Evolutionary conservation across 2,113 vertebrate species (phyloP), one percentile per base, ranked within the genome.

Genomic region (Romanogobio albipinnatus): DNA sequence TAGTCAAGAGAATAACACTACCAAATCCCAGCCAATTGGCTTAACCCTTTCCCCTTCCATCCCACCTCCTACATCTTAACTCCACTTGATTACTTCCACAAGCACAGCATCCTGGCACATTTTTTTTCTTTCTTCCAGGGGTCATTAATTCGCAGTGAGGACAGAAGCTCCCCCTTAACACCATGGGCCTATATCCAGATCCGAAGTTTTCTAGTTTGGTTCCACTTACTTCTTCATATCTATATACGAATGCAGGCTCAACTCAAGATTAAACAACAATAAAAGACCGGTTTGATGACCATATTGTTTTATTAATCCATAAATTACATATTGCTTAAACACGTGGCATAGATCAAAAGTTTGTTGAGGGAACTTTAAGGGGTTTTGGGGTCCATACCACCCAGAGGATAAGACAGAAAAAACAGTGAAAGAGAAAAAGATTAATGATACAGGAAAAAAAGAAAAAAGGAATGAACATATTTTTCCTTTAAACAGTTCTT

Each of bases 401-500:
- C 36, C 45, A 56, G 22, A 61, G 19, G 47, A 66, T 71, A 62
- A 73, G 17, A 24, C 7, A 11, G 15, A 66, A 45, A 74, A 39
- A 56, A 33, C 90, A 92, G 90, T 85, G 89, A 53, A 49, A 53
- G 73, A 11, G 24, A 29, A 76, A 76, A 76, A 29, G 74, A 29
- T 53, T 74, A 26, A 74, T 1, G 71, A 49, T 43, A 47, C n/a
- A 24, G 88, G 91, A 90, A 91, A 89, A 87, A 89, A 92, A 79
- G 78, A 91, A 89, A 88, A 89, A 92, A 81, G 77, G 85, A 92
- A 92, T 90, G 80, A 91, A 92, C 90, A 66, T 33, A 64, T 90
- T 90, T 87, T 90, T 91, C 92, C 90, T 91, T 85, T 66, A 45
- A 49, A 83, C 53, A 19, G 36, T 53, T 73, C 74, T 86, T 89